Conservation (phyloP, 1,140 invertebrate genomes). For the Probaryconus sp. region DNA sequence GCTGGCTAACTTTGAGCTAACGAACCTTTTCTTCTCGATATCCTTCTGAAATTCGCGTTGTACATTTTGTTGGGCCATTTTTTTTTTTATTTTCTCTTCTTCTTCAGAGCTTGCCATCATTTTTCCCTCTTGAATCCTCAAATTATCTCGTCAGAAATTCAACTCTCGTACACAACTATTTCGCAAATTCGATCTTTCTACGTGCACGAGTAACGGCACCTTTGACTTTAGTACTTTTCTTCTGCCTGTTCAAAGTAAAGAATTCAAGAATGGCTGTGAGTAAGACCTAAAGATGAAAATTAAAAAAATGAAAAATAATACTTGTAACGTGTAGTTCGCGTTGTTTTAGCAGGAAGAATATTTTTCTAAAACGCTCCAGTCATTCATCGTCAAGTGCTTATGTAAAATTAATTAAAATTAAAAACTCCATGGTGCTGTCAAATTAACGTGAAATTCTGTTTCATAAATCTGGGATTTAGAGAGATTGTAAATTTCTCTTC, state of each 20-base stretch:
- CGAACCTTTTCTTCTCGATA: constrained; percentile 64
- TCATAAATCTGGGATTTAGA: too few relatives aligned
- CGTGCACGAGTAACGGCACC: constrained; percentile 62
- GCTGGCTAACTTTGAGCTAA: constrained; percentile 57
- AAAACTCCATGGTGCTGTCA: too few relatives aligned
- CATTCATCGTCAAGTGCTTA: too few relatives aligned
- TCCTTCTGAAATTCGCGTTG: constrained; percentile 65
- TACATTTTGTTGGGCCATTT: constrained; percentile 42
- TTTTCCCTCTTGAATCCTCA: constrained; percentile 65
- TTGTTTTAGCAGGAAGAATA: too few relatives aligned
- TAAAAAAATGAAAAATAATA: too few relatives aligned
- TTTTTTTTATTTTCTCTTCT: constrained; percentile 28
- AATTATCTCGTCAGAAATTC: constrained; percentile 76
- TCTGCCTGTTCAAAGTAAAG: constrained; percentile 47
- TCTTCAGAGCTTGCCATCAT: constrained; percentile 49
- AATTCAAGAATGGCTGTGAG: constrained; percentile 49
- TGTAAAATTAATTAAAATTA: too few relatives aligned
- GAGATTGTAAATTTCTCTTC: too few relatives aligned
- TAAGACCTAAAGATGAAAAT: constrained; percentile 53
- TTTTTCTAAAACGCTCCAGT: too few relatives aligned
- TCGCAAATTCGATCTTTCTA: constrained; percentile 75
- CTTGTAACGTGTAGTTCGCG: too few relatives aligned
- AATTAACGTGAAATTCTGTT: too few relatives aligned
- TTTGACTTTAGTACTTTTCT: constrained; percentile 53
- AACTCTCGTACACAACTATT: constrained; percentile 74